A percentile compares a stretch with the other conserved stretches of the same genome.
Evolutionary conservation across 2,113 vertebrate species (phyloP).

Genomic region (Trogon surrucura): DNA sequence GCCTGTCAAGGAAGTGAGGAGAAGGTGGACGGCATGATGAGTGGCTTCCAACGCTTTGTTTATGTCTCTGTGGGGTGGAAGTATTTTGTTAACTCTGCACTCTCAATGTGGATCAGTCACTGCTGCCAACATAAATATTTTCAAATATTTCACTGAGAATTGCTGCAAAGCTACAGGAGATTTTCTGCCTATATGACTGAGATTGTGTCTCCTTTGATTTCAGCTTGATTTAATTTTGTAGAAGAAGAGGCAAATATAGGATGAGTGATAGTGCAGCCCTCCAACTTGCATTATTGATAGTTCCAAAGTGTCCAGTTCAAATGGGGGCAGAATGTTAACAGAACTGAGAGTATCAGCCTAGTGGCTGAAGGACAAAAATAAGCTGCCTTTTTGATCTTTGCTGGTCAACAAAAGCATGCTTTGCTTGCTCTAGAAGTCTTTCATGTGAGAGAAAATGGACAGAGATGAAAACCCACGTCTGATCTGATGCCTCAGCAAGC

Average conservation of each 20-base stretch:
- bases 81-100: conserved; percentile 57
- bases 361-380: conserved; percentile 68
- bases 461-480: conserved; percentile 47
- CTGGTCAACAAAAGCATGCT: conserved; percentile 67
- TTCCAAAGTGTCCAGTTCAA: conserved; percentile 65
- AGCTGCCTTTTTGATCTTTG: conserved; percentile 67
- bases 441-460: conserved; percentile 63
- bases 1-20: conserved; percentile 31
- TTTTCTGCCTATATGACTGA: conserved; percentile 38
- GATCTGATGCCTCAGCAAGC: neutral
- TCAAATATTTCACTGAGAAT: conserved; percentile 57
- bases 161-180: conserved; percentile 39
- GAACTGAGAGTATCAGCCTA: conserved; percentile 56
- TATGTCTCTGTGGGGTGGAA: conserved; percentile 31
- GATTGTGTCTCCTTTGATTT: conserved; percentile 58
- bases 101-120: conserved; percentile 49
- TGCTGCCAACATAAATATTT: conserved; percentile 65
- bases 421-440: conserved; percentile 59
- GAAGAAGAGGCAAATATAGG: conserved; percentile 35
- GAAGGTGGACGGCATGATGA: conserved; percentile 36
- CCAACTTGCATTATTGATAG: conserved; percentile 71
- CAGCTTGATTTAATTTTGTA: conserved; percentile 58
- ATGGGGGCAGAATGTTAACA: conserved; percentile 66
- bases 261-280: conserved; percentile 56
- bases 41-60: conserved; percentile 60